Evolutionary conservation across 2,888 invertebrate genomes (phyloP), one percentile per base, ranked within the genome.

Genomic region (Digitonthophagus gazella): DNA sequence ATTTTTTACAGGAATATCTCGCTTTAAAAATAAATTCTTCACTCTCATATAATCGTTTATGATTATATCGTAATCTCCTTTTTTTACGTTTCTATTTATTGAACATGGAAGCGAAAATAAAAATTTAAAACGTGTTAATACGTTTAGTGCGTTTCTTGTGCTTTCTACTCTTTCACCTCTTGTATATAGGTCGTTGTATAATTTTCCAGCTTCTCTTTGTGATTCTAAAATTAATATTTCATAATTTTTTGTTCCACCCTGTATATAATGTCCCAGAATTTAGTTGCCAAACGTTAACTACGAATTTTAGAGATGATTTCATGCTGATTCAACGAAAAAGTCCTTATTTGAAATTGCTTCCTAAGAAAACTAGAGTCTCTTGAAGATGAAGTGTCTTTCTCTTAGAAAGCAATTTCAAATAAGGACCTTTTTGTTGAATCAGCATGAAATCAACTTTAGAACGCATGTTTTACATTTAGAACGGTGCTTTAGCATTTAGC

Each of bases 41-140:
- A 97, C 98, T 76, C 98, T 87, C 0, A 95, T 93, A 81, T 98
- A 99, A 82, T 99, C 99, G 80, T 97, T 99, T 70, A 99, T 96
- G 16, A 99, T 96, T 65, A 97, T 89, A 81, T 98, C 97, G 80
- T 96, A 99, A 80, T 99, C 98, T 65, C 96, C 96, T 78, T 93
- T 92, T 75, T 93, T 90, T 71, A 98, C 95, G 77, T 97, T 97
- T 75, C 91, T 90, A 78, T 98, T 97, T 64, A 99, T 97, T 63
- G 93, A 92, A 54, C 95, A 92, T 0, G 98, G 98, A 75, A 99
- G 87, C 80, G 97, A 96, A 82, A 99, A 98, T 5, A 99, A 87
- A 82, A 98, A 97, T 82, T 93, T 93, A 83, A 97, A 98, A 58
- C 98, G 87, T 65, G 95, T 95, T 74, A 99, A 87, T 4, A 98